These are phyloP conservation scores for Carollia perspicillata DNA, from an alignment of 2,113 vertebrate species.

Conservation along the genomic window DNA sequence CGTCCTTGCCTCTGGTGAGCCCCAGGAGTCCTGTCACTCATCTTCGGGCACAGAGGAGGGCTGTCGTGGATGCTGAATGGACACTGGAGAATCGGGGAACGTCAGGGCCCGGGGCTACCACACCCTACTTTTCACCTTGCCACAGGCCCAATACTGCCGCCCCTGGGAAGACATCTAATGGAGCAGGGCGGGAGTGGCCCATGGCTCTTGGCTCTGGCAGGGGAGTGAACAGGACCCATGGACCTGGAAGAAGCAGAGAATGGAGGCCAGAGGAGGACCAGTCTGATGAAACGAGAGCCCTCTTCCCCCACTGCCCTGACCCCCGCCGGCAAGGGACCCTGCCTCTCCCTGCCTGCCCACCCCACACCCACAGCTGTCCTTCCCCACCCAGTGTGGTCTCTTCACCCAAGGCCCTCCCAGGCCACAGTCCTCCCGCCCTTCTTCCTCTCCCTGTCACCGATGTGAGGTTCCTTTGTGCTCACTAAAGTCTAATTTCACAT, in stretches of 20 bases:
- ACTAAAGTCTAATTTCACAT: conserved; percentile 59
- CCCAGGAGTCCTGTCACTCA: not conserved
- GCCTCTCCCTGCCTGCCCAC: not conserved
- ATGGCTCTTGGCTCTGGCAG: not conserved
- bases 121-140: not conserved
- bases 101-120: not conserved
- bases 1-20: not conserved
- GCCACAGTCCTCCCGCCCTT: not conserved
- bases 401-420: not conserved
- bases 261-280: not conserved
- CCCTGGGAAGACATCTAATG: conserved; percentile 43
- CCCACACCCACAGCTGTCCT: not conserved
- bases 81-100: not conserved
- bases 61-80: not conserved
- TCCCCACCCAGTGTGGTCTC: not conserved
- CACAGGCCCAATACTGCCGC: conserved; percentile 51
- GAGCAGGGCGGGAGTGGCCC: not conserved
- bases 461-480: conserved; percentile 55
- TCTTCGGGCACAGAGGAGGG: not conserved
- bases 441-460: not conserved
- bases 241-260: not conserved
- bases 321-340: too few species aligned
- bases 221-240: not conserved
- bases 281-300: not conserved
- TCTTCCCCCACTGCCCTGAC: not conserved